phyloP scores from a whole-genome alignment of 2,797 vertebrate genomes.

The Phalanger gymnotis region DNA sequence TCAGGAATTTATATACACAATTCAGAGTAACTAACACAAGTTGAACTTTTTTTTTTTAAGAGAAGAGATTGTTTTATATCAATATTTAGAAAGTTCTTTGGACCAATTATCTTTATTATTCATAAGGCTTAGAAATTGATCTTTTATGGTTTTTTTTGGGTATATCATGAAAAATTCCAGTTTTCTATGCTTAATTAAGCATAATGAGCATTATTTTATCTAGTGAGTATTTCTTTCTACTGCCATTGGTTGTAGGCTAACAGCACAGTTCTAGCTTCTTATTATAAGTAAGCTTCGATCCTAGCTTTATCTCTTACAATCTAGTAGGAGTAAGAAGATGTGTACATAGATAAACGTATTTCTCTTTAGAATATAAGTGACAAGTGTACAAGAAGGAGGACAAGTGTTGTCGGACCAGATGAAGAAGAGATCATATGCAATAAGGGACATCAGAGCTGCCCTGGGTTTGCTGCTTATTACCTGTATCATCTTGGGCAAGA shows the following conservation, averaged over 20 bases:
- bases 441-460: background rate
- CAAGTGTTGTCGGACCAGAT: background rate
- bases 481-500: background rate
- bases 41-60: background rate
- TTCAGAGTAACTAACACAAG: conserved; percentile 26
- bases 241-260: conserved; percentile 2
- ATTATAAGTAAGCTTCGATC: background rate
- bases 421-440: background rate
- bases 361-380: background rate
- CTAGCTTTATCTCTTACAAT: background rate
- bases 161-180: background rate
- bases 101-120: conserved; percentile 4
- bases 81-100: conserved; percentile 13
- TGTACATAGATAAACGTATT: background rate
- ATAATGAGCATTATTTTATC: conserved; percentile 14
- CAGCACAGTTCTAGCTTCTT: background rate
- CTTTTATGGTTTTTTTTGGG: background rate
- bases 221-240: background rate
- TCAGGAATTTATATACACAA: background rate
- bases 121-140: conserved; percentile 14
- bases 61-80: background rate
- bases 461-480: background rate
- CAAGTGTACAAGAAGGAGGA: background rate
- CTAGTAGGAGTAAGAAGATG: background rate
- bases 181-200: conserved; percentile 46